phyloP scores from a whole-genome alignment of 2,113 vertebrate genomes.

The Promerops cafer region DNA sequence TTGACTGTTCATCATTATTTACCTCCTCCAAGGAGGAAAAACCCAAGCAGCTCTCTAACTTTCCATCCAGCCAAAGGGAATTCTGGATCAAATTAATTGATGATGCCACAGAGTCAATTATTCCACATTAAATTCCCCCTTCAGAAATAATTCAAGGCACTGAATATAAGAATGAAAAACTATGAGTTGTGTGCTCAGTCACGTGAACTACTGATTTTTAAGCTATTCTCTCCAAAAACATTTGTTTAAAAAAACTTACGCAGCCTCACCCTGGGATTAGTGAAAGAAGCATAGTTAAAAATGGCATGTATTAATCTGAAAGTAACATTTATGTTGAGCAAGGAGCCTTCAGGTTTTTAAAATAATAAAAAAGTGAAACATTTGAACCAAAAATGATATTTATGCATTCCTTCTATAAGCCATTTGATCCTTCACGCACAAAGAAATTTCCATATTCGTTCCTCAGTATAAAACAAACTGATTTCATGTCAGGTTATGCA shows the following conservation, averaged over 20 bases:
- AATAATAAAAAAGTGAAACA: neutral
- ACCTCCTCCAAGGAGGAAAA: neutral
- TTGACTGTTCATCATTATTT: neutral
- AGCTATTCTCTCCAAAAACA: constrained; percentile 72
- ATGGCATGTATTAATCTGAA: constrained; percentile 17
- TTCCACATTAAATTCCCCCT: neutral
- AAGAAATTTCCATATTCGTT: neutral
- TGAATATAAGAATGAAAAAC: constrained; percentile 78
- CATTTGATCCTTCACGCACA: neutral
- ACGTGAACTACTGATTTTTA: constrained; percentile 44
- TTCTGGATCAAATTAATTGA: neutral
- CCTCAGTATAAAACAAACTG: neutral
- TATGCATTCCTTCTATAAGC: neutral
- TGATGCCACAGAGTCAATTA: neutral
- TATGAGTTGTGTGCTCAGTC: constrained; percentile 59
- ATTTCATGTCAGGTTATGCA: neutral
- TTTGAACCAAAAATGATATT: neutral
- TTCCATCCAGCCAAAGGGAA: neutral
- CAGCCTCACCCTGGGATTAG: constrained; percentile 16
- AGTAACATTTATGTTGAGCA: neutral
- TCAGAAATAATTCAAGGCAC: neutral
- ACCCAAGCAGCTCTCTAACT: neutral
- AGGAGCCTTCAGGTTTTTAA: neutral
- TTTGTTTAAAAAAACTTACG: constrained; percentile 36
- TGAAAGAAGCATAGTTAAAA: constrained; percentile 5